Evolutionary conservation across 1,140 invertebrate species (phyloP).

Genomic region (Drosophila varians): DNA sequence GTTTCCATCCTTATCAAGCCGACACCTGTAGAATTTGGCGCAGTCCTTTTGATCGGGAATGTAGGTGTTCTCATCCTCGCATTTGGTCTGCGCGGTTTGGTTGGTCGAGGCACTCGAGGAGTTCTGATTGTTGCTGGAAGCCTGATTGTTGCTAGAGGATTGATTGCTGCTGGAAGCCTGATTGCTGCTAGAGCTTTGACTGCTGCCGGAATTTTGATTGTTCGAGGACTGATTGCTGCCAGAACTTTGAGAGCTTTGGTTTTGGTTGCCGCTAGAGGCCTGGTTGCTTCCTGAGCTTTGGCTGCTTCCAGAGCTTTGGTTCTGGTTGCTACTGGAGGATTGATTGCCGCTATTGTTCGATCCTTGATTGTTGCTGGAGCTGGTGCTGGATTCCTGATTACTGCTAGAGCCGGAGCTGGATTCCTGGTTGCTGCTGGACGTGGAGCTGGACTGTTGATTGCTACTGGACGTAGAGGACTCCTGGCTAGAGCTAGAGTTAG

Average conservation of each 20-base stretch:
- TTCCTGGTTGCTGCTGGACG: slow-evolving; percentile 40
- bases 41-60: slow-evolving; percentile 83
- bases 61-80: slow-evolving; percentile 84
- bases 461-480: slow-evolving; percentile 56
- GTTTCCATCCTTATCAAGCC: slow-evolving; percentile 84
- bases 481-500: slow-evolving; percentile 30
- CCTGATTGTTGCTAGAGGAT: slow-evolving; percentile 43
- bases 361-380: slow-evolving; percentile 39
- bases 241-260: slow-evolving; percentile 30
- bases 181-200: slow-evolving; percentile 47
- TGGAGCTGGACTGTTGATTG: slow-evolving; percentile 47
- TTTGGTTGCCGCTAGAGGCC: slow-evolving; percentile 28
- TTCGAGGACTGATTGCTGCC: slow-evolving; percentile 38
- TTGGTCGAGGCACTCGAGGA: slow-evolving; percentile 25
- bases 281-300: slow-evolving; percentile 40
- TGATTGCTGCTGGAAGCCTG: slow-evolving; percentile 44
- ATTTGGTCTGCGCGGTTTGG: slow-evolving; percentile 80
- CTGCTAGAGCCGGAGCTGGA: slow-evolving; percentile 41
- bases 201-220: slow-evolving; percentile 43
- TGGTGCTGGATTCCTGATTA: slow-evolving; percentile 42
- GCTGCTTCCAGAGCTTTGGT: slow-evolving; percentile 31
- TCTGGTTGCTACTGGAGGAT: slow-evolving; percentile 31
- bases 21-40: slow-evolving; percentile 88
- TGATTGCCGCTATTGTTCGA: slow-evolving; percentile 42
- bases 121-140: slow-evolving; percentile 35